Conservation (phyloP, 2,888 invertebrate species). For the Panopea generosa region DNA sequence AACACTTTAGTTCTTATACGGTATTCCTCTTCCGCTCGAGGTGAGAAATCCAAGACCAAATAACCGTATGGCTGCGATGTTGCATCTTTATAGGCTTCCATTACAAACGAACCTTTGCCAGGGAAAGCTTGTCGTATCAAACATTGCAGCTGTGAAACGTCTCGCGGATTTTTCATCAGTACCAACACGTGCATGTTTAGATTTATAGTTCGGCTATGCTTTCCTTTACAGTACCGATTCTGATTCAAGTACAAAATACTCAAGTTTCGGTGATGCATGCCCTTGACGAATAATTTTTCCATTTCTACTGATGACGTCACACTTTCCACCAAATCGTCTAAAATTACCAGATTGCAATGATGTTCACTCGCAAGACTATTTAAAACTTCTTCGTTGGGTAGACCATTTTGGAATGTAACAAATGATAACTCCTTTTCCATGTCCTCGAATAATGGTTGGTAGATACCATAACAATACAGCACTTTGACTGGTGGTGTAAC, state of each 20-base stretch:
- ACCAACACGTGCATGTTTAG: slow-evolving; percentile 33
- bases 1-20: slow-evolving; percentile 26
- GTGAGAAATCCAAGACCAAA: slow-evolving; percentile 34
- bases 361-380: not conserved
- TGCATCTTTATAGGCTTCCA: slow-evolving; percentile 39
- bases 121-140: slow-evolving; percentile 27
- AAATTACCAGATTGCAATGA: slow-evolving; percentile 20
- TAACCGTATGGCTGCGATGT: slow-evolving; percentile 26
- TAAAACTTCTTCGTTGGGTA: not conserved
- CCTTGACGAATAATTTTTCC: slow-evolving; percentile 32
- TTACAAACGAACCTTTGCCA: slow-evolving; percentile 17
- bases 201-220: slow-evolving; percentile 24
- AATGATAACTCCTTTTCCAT: slow-evolving; percentile 30
- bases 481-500: not conserved
- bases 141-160: slow-evolving; percentile 33
- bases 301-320: slow-evolving; percentile 35
- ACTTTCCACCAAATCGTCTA: slow-evolving; percentile 29
- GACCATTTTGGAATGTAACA: slow-evolving; percentile 13
- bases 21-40: slow-evolving; percentile 17
- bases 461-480: not conserved
- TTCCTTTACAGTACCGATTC: slow-evolving; percentile 36
- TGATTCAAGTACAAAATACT: slow-evolving; percentile 34
- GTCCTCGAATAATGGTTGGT: not conserved
- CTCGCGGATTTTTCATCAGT: slow-evolving; percentile 40
- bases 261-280: slow-evolving; percentile 27